Evolutionary conservation across 2,113 vertebrate species (phyloP).

Genomic region (Periophthalmus modestus): DNA sequence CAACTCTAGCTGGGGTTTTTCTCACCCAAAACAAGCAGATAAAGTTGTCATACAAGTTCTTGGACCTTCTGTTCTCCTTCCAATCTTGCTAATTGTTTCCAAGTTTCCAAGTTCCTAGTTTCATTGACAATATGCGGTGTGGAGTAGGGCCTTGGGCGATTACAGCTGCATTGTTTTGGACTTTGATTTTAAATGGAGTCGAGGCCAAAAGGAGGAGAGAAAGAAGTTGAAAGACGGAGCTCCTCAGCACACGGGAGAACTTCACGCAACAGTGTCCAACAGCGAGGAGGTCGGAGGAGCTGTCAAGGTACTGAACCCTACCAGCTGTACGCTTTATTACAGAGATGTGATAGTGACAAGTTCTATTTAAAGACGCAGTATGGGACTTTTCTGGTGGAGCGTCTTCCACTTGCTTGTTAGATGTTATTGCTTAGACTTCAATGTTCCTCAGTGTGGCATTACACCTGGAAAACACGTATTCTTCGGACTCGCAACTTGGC

Average conservation of each 20-base stretch:
- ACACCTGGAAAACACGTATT: neutral
- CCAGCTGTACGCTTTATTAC: neutral
- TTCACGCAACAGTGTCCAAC: slow-evolving; percentile 82
- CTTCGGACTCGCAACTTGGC: no score
- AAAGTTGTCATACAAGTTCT: slow-evolving; percentile 58
- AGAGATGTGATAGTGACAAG: neutral
- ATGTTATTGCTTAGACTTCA: neutral
- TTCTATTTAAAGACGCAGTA: neutral
- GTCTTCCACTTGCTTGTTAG: neutral
- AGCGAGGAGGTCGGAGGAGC: slow-evolving; percentile 79
- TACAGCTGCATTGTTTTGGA: slow-evolving; percentile 80
- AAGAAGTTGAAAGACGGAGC: slow-evolving; percentile 79
- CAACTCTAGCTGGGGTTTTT: slow-evolving; percentile 32
- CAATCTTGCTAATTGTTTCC: slow-evolving; percentile 24
- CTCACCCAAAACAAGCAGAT: slow-evolving; percentile 61
- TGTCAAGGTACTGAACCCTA: slow-evolving; percentile 78
- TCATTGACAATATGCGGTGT: slow-evolving; percentile 76
- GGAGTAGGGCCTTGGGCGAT: slow-evolving; percentile 81
- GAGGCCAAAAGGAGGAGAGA: slow-evolving; percentile 82
- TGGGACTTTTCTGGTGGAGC: neutral
- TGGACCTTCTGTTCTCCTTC: slow-evolving; percentile 7
- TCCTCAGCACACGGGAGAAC: slow-evolving; percentile 78
- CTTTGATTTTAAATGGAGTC: slow-evolving; percentile 66
- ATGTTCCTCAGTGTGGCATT: neutral
- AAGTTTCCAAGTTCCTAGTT: slow-evolving; percentile 10